Percentiles rank a stretch among this genome's conserved stretches.
Evolutionary conservation across 2,888 invertebrate species (phyloP).

Genomic region (Lottia gigantea): DNA sequence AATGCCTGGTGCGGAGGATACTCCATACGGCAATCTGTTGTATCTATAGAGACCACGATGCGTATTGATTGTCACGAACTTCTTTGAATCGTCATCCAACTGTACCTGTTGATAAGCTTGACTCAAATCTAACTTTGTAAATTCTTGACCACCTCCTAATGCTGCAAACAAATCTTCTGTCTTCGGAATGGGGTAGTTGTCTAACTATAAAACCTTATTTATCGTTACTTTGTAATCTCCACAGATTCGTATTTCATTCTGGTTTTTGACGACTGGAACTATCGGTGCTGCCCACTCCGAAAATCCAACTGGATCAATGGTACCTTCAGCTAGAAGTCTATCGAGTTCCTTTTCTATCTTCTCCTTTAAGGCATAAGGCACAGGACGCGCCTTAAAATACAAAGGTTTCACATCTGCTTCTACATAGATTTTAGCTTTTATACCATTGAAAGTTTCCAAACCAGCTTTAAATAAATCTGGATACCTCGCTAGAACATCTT

Average conservation of each 20-base stretch:
- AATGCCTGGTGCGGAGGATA: constrained; percentile 30
- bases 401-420: no score
- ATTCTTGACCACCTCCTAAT: constrained; percentile 24
- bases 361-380: no score
- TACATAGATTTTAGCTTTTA: no score
- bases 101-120: no score
- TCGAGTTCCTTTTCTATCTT: constrained; percentile 14
- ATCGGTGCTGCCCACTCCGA: constrained; percentile 31
- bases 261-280: constrained; percentile 29
- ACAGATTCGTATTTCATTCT: constrained; percentile 27
- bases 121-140: constrained; percentile 36
- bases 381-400: constrained; percentile 11
- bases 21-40: constrained; percentile 31
- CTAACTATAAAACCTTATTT: constrained; percentile 22
- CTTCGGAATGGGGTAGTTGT: constrained; percentile 32
- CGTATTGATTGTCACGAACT: constrained; percentile 36
- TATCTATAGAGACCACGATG: constrained; percentile 34
- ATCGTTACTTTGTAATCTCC: constrained; percentile 33
- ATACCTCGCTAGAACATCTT: no score
- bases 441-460: no score
- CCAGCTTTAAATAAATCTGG: no score
- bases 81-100: constrained; percentile 30
- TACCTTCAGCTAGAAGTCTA: neutral
- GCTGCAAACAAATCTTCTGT: constrained; percentile 24
- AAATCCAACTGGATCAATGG: constrained; percentile 7